These are phyloP conservation scores for Saccostrea echinata DNA, from an alignment of 1,140 invertebrate genomes.

Conservation along the genomic window DNA sequence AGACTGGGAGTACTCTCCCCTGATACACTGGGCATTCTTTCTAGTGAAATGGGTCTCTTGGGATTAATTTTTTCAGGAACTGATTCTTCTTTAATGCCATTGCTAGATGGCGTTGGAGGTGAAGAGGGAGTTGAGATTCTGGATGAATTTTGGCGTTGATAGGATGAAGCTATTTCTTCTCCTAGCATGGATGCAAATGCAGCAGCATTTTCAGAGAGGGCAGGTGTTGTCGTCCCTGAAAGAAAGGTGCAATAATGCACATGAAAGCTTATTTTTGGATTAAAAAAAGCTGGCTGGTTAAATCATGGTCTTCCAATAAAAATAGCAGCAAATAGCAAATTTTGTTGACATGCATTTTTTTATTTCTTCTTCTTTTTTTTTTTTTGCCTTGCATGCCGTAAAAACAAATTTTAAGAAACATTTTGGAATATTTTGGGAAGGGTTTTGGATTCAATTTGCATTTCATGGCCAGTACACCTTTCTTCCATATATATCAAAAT, in stretches of 20 bases:
- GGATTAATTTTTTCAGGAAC: constrained; percentile 56
- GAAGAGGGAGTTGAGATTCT: constrained; percentile 47
- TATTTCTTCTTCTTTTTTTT: neutral
- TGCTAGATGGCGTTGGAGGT: constrained; percentile 47
- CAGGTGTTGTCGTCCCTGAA: constrained; percentile 68
- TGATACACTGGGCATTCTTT: constrained; percentile 51
- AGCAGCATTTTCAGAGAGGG: constrained; percentile 64
- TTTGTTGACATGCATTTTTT: constrained; percentile 19
- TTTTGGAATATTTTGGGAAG: constrained; percentile 13
- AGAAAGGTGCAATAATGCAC: constrained; percentile 75
- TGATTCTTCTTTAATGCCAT: constrained; percentile 40
- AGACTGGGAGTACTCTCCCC: constrained; percentile 37
- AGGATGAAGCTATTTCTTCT: constrained; percentile 68
- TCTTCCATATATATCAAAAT: constrained; percentile 4
- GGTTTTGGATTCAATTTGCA: constrained; percentile 1
- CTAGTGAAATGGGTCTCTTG: constrained; percentile 45
- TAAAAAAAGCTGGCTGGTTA: constrained; percentile 29
- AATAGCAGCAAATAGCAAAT: constrained; percentile 8
- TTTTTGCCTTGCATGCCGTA: neutral
- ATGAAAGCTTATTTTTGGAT: constrained; percentile 61
- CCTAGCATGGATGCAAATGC: constrained; percentile 69
- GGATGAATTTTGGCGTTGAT: constrained; percentile 52
- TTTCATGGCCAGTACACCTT: constrained; percentile 36
- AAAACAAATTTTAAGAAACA: neutral
- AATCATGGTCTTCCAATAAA: constrained; percentile 30